Evolutionary conservation across 1,140 invertebrate genomes (phyloP).

Genomic region (Saccostrea echinata): DNA sequence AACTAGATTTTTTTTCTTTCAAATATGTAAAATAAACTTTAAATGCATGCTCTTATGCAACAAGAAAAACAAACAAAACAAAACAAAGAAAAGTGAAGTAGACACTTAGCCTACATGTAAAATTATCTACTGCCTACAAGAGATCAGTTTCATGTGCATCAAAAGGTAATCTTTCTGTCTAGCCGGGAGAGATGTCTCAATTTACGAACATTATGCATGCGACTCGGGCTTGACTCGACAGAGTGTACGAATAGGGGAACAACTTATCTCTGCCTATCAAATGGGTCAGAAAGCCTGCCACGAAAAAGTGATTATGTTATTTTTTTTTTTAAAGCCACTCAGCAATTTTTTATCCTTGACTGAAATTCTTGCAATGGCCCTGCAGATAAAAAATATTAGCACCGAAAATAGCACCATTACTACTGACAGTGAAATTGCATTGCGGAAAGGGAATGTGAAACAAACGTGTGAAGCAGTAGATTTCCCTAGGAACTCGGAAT

Average conservation of each 20-base stretch:
- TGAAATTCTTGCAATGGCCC: neutral
- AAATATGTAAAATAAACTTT: no score
- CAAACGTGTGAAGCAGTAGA: neutral
- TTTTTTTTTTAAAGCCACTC: neutral
- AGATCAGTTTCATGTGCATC: neutral
- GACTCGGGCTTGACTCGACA: neutral
- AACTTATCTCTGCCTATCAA: constrained; percentile 23
- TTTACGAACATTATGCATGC: constrained; percentile 5
- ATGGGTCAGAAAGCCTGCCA: neutral
- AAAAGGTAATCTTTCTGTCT: neutral
- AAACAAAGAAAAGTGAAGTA: no score
- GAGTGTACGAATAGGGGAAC: neutral
- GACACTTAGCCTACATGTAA: no score
- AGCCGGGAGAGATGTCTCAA: neutral
- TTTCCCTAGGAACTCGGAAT: no score
- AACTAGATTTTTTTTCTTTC: no score
- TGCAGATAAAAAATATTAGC: neutral
- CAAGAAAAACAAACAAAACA: no score
- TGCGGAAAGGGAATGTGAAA: neutral
- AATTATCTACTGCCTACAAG: neutral
- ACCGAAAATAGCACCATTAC: neutral
- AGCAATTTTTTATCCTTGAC: constrained; percentile 7
- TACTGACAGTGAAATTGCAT: neutral
- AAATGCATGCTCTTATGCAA: no score
- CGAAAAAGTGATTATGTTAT: constrained; percentile 3